These are phyloP conservation scores for Phenganax marumi DNA, from an alignment of 92 coral and sea anemone species.

Conservation along the genomic window DNA sequence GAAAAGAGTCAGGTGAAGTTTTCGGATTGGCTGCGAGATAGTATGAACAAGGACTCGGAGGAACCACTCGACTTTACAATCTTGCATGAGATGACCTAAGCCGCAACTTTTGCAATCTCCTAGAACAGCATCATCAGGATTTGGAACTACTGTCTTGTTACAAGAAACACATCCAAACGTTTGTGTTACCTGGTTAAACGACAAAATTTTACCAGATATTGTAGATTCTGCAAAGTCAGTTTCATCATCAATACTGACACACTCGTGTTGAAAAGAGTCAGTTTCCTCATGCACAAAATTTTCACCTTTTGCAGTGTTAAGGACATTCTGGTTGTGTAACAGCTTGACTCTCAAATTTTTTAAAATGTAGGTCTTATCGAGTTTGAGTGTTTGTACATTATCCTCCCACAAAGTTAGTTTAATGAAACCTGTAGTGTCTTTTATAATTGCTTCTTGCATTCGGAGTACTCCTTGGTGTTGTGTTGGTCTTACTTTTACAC, in stretches of 20 bases:
- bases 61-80: background rate
- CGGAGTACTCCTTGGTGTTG: conserved; percentile 43
- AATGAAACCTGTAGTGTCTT: conserved; percentile 45
- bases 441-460: conserved; percentile 46
- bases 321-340: conserved; percentile 13
- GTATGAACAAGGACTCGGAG: background rate
- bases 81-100: background rate
- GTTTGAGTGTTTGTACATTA: conserved; percentile 41
- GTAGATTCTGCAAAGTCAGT: background rate
- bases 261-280: conserved; percentile 28
- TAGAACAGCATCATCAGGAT: background rate
- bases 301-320: conserved; percentile 48
- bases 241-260: conserved; percentile 35
- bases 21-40: background rate
- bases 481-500: conserved; percentile 40
- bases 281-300: background rate
- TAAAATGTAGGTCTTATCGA: conserved; percentile 34
- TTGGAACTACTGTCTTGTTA: background rate
- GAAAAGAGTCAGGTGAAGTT: background rate
- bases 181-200: background rate
- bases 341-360: conserved; percentile 41
- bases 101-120: background rate
- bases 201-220: background rate
- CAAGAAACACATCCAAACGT: conserved; percentile 3
- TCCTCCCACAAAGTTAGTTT: conserved; percentile 50